Evolutionary conservation across 2,797 vertebrate species (phyloP).

Genomic region (Amblyraja radiata): DNA sequence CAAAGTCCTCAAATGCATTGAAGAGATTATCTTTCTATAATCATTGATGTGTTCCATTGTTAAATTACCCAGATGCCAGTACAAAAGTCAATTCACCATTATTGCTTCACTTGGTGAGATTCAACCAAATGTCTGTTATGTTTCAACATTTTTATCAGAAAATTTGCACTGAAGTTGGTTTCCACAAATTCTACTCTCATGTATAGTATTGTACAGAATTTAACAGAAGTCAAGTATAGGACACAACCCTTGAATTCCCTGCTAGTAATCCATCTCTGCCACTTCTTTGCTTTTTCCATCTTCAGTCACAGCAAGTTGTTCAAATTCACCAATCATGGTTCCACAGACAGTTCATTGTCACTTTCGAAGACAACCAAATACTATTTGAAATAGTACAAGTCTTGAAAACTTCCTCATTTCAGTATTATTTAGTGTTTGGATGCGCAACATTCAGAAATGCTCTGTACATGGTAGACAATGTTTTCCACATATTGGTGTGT

Average conservation of each 20-base stretch:
- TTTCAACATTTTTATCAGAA: slow-evolving; percentile 6
- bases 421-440: neutral
- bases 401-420: no score
- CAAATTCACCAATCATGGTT: slow-evolving; percentile 72
- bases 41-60: no score
- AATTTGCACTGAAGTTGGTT: slow-evolving; percentile 14
- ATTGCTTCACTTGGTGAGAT: neutral
- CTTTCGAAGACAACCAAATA: slow-evolving; percentile 49
- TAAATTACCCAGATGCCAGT: neutral
- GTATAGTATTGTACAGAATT: neutral
- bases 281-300: slow-evolving; percentile 57
- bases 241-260: slow-evolving; percentile 37
- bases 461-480: neutral
- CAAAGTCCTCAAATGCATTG: neutral
- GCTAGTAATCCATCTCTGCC: slow-evolving; percentile 44
- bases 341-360: slow-evolving; percentile 84
- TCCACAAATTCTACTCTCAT: neutral
- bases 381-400: neutral
- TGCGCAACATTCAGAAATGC: no score
- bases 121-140: no score
- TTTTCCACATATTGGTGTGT: neutral
- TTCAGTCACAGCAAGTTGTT: slow-evolving; percentile 69
- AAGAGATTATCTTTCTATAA: neutral
- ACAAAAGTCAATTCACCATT: neutral
- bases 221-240: neutral